A percentile compares a stretch with the other conserved stretches of the same genome.
phyloP scores from a whole-genome alignment of 1,140 invertebrate species.

The Steinernema feltiae region DNA sequence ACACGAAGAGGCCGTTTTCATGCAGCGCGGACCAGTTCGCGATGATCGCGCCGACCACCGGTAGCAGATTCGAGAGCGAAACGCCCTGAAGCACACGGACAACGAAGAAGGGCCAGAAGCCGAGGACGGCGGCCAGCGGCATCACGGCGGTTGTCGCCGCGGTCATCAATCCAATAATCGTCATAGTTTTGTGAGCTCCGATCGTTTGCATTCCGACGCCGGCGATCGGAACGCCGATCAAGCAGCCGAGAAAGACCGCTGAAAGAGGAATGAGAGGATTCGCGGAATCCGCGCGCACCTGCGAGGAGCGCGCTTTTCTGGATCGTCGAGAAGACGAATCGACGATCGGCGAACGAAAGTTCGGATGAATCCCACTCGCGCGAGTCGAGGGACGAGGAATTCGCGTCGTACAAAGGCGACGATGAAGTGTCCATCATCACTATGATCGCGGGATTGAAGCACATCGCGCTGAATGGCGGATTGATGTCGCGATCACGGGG shows the following conservation, averaged over 20 bases:
- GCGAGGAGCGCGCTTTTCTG: conserved; percentile 26
- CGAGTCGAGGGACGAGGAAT: not conserved
- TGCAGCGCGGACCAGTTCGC: conserved; percentile 28
- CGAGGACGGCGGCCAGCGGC: conserved; percentile 21
- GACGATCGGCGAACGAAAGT: conserved; percentile 21
- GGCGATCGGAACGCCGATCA: conserved; percentile 19
- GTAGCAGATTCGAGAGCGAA: conserved; percentile 26
- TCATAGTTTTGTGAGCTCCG: not conserved
- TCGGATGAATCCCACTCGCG: conserved; percentile 25
- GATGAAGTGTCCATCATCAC: conserved; percentile 29
- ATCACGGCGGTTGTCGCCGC: not conserved
- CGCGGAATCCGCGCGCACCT: conserved; percentile 3
- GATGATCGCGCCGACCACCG: conserved; percentile 29
- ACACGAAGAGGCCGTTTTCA: conserved; percentile 34
- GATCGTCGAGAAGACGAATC: conserved; percentile 21
- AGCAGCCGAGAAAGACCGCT: conserved; percentile 14
- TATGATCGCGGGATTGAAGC: conserved; percentile 26
- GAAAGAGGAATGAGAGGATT: not conserved
- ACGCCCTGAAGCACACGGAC: conserved; percentile 26
- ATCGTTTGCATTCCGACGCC: conserved; percentile 10
- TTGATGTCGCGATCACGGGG: not conserved
- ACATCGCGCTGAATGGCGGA: conserved; percentile 24
- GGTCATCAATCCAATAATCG: not conserved
- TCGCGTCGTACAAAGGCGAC: conserved; percentile 20
- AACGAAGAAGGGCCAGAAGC: conserved; percentile 20